Conservation (phyloP, 2,113 vertebrate genomes). For the Podilymbus podiceps region DNA sequence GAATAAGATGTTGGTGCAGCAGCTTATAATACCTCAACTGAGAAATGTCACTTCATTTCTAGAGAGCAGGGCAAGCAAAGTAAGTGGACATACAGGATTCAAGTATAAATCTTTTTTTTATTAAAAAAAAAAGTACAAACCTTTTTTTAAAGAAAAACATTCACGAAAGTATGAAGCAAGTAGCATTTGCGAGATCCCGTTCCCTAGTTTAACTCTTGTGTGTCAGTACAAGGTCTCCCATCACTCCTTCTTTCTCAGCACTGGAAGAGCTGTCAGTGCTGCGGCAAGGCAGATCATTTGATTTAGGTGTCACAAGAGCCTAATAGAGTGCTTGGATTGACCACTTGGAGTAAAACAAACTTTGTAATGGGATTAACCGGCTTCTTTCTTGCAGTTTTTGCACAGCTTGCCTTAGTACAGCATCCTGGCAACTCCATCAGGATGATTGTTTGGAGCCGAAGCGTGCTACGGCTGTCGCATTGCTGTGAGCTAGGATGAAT, state of each 20-base stretch:
- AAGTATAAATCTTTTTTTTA: not conserved
- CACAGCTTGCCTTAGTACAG: not conserved
- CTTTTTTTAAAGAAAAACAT: not conserved
- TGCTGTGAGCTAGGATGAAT: conserved; percentile 33
- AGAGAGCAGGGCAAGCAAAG: not conserved
- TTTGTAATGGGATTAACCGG: conserved; percentile 46
- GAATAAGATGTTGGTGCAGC: not conserved
- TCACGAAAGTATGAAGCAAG: not conserved
- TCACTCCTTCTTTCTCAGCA: not conserved
- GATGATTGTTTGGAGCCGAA: conserved; percentile 3
- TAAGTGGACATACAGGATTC: not conserved
- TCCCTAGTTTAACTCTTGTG: not conserved
- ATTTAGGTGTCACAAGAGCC: conserved; percentile 14
- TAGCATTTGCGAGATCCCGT: not conserved
- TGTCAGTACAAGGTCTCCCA: not conserved
- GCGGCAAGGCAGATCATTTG: not conserved
- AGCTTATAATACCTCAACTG: not conserved
- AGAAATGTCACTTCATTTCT: not conserved
- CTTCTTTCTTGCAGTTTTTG: not conserved
- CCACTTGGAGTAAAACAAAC: conserved; percentile 46
- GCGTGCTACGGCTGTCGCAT: not conserved
- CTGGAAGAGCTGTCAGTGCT: conserved; percentile 1
- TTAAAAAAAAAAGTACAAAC: not conserved
- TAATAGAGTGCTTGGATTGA: not conserved
- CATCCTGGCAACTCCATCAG: not conserved